Conservation (phyloP, 2,113 vertebrate genomes). For the Pseudorasbora parva region DNA sequence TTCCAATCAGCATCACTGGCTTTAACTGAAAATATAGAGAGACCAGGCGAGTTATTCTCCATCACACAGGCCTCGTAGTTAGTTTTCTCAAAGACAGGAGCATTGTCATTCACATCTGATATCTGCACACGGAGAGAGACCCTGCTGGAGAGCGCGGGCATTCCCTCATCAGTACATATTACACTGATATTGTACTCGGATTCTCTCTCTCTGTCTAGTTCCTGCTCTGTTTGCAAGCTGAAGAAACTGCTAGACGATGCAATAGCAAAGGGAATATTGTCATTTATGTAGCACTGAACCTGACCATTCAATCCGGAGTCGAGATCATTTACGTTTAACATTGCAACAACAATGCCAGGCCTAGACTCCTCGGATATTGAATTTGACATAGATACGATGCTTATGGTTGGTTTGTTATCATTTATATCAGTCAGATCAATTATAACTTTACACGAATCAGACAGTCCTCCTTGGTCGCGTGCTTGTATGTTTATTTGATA, state of each 20-base stretch:
- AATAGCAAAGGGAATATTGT: slow-evolving; percentile 58
- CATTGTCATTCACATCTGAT: slow-evolving; percentile 77
- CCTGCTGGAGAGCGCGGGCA: slow-evolving; percentile 69
- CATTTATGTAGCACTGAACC: slow-evolving; percentile 50
- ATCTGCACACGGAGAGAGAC: slow-evolving; percentile 72
- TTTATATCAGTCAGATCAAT: slow-evolving; percentile 64
- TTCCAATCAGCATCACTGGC: slow-evolving; percentile 71
- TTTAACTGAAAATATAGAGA: slow-evolving; percentile 71
- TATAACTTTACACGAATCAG: slow-evolving; percentile 67
- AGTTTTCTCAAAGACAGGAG: slow-evolving; percentile 74
- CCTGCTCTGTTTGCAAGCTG: slow-evolving; percentile 46
- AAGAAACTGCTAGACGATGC: slow-evolving; percentile 49
- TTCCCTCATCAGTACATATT: slow-evolving; percentile 72
- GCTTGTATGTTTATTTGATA: slow-evolving; percentile 62
- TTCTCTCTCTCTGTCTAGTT: slow-evolving; percentile 56
- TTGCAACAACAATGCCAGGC: slow-evolving; percentile 48
- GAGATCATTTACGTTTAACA: slow-evolving; percentile 65
- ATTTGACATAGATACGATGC: slow-evolving; percentile 61
- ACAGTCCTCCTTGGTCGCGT: slow-evolving; percentile 67
- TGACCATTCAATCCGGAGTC: slow-evolving; percentile 61
- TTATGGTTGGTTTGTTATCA: slow-evolving; percentile 63
- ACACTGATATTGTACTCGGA: slow-evolving; percentile 68
- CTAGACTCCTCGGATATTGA: slow-evolving; percentile 59
- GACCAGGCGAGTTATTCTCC: slow-evolving; percentile 74
- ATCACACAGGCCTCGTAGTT: slow-evolving; percentile 69